A percentile compares a stretch with the other conserved stretches of the same genome.
Evolutionary conservation across 2,113 vertebrate species (phyloP).

Genomic region (Danio rerio): DNA sequence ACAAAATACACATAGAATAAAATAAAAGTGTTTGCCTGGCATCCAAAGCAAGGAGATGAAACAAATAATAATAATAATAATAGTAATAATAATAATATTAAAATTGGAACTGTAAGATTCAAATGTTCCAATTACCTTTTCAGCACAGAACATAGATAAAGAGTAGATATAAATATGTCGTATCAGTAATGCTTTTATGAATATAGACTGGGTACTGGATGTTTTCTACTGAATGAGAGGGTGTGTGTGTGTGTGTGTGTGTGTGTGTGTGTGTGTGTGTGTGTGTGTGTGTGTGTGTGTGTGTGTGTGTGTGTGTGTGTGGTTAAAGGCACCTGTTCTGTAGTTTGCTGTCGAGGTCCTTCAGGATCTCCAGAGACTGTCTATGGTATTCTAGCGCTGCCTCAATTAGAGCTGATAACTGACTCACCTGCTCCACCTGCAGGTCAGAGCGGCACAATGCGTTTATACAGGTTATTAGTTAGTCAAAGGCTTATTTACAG

Average conservation of each 20-base stretch:
- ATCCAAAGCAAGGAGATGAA: not conserved
- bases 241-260: too few species aligned
- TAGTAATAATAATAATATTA: too few species aligned
- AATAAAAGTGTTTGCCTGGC: not conserved
- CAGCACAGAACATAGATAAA: too few species aligned
- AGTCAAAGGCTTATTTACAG: too few species aligned
- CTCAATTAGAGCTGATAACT: constrained; percentile 86
- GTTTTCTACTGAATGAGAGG: not conserved
- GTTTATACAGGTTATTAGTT: too few species aligned
- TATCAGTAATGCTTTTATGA: not conserved
- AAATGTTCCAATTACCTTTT: too few species aligned
- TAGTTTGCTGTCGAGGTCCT: constrained; percentile 85
- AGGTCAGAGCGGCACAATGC: not conserved
- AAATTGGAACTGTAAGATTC: too few species aligned
- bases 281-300: too few species aligned
- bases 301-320: too few species aligned
- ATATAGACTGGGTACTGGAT: not conserved
- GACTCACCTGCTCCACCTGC: constrained; percentile 93
- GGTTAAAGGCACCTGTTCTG: constrained; percentile 79
- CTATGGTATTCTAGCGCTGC: constrained; percentile 87
- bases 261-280: too few species aligned
- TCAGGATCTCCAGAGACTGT: constrained; percentile 85
- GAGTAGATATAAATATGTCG: too few species aligned
- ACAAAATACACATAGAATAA: not conserved
- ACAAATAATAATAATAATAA: too few species aligned